Percentiles rank a stretch among this genome's conserved stretches.
phyloP scores from a whole-genome alignment of 2,113 vertebrate genomes.

The Atrichornis clamosus region DNA sequence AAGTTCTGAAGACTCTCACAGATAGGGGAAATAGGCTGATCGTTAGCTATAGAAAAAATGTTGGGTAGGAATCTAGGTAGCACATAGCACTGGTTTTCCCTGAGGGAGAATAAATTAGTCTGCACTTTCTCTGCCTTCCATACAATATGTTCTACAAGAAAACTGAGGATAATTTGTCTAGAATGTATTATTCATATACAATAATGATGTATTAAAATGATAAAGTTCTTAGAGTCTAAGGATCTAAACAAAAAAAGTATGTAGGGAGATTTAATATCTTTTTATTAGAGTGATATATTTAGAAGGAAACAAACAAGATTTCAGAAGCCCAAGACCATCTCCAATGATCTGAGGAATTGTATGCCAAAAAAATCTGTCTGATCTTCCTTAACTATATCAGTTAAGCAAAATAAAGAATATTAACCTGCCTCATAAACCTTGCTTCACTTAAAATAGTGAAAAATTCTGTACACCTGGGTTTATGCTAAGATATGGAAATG shows the following conservation, averaged over 20 bases:
- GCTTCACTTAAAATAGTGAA: slow-evolving; percentile 2
- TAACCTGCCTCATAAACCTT: background rate
- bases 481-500: background rate
- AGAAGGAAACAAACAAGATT: background rate
- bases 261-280: background rate
- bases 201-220: background rate
- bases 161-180: background rate
- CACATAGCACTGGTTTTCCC: background rate
- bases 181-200: background rate
- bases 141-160: background rate
- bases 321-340: background rate
- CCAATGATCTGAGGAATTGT: background rate
- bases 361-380: background rate
- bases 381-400: background rate
- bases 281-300: background rate
- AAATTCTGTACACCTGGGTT: background rate
- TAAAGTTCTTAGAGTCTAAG: background rate
- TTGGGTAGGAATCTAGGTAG: background rate
- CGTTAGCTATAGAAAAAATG: background rate
- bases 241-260: background rate
- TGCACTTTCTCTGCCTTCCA: background rate
- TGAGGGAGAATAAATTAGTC: background rate
- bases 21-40: background rate
- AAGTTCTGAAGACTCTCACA: background rate
- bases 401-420: slow-evolving; percentile 5